These are phyloP conservation scores for Syngnathus acus DNA, from an alignment of 2,797 vertebrate species.

Conservation along the genomic window DNA sequence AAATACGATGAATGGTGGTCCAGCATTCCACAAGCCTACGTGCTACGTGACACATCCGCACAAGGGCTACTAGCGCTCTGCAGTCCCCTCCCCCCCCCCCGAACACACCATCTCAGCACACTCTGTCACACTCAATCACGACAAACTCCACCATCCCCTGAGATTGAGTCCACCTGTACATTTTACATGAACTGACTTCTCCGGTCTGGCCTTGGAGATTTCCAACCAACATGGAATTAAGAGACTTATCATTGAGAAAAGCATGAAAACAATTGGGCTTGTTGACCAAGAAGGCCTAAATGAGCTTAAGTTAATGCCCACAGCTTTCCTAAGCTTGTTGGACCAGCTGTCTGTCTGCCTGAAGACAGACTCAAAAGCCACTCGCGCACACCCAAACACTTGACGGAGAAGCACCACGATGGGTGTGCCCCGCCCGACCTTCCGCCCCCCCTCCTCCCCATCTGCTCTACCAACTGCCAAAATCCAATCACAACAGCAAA, in stretches of 20 bases:
- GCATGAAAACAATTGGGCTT: slow-evolving; percentile 47
- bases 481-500: slow-evolving; percentile 46
- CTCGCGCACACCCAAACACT: slow-evolving; percentile 35
- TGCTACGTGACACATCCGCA: slow-evolving; percentile 49
- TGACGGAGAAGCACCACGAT: slow-evolving; percentile 30
- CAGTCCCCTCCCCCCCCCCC: slow-evolving; percentile 4
- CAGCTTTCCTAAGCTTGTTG: slow-evolving; percentile 70
- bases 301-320: slow-evolving; percentile 66
- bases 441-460: slow-evolving; percentile 43
- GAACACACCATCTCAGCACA: slow-evolving; percentile 26
- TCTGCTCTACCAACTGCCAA: slow-evolving; percentile 57
- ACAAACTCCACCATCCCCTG: slow-evolving; percentile 19
- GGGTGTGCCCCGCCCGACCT: slow-evolving; percentile 32
- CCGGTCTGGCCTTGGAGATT: background rate
- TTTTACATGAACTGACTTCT: background rate
- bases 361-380: slow-evolving; percentile 46
- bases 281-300: slow-evolving; percentile 54
- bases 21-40: slow-evolving; percentile 57
- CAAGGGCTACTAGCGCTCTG: slow-evolving; percentile 10
- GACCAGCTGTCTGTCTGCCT: slow-evolving; percentile 70
- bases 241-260: slow-evolving; percentile 13
- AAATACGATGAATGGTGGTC: slow-evolving; percentile 22
- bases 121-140: slow-evolving; percentile 42
- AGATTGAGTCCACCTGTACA: background rate
- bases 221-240: slow-evolving; percentile 11